Base-by-base conservation (phyloP, 1,140 invertebrate species). In the Eubasilissa regina region DNA sequence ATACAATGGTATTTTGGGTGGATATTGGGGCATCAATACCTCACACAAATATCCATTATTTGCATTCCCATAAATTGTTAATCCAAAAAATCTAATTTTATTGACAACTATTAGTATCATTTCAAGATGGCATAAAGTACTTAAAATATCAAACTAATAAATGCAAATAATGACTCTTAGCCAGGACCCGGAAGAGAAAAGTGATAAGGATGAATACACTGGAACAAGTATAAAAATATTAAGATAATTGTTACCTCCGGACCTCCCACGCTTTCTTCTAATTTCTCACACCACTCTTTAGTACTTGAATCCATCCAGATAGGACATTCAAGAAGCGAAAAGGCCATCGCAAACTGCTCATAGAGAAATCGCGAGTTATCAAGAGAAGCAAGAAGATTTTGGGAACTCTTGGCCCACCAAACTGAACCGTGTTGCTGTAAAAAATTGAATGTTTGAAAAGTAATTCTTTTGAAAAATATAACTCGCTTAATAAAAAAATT, bases 261-360 rank as follows among this genome's bases (percentile, higher is more conserved):
- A 6, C 97, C 96, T 25, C 97, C 97, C 17, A 97, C 90, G 56
- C 90, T 91, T 45, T 93, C 90, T 87, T 99, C 97, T 53, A 99
- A 86, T 75, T 93, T 87, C 56, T 89, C 86, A 86, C 97, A 99
- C 83, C 98, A 93, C 56, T 91, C 87, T 0, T 90, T 92, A 0
- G 97, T 99, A 80, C 96, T 97, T 0, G 95, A 94, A 87, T 99
- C 97, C 97, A 98, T 98, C 98, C 98, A 99, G 43, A 98, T 93
- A 0, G 98, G 98, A n/a, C 96, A 96, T 74, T 96, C 91, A 0
- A 90, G 86, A 1, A 96, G 83, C 12, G 95, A 93, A 87, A 99
- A 99, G 7, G 90, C 91, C 13, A 91, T 90, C 0, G 92, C 92
- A 12, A 99, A 88, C 87, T 98, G 96, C 62, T 95, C 92, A 87